Base-by-base conservation (phyloP, 2,888 invertebrate genomes). In the Tetramorium bicarinatum region DNA sequence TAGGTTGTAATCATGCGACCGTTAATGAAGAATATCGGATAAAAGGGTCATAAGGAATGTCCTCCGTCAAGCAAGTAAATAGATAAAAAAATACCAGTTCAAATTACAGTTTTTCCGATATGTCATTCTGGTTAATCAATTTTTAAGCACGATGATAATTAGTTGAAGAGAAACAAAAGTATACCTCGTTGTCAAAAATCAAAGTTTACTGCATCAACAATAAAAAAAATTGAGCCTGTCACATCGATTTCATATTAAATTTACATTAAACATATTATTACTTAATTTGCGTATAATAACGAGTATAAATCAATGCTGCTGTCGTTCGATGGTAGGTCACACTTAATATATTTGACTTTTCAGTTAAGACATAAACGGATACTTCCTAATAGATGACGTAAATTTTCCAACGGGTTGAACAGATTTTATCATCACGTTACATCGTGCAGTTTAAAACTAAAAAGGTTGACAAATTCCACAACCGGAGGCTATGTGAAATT, bases 331-430 rank as follows among this genome's bases (percentile, higher is more conserved):
- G 13, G 7, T 52, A 62, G 71, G 47, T 83, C 64, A 61, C 21
- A 72, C 82, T 74, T 85, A 34, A 34, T 64, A 34, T 80, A 82
- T 87, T 79, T 80, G 1, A 66, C 9, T 18, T 11, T 72, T 54
- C 11, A 54, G 15, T 54, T 49, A 64, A 21, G 83, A 61, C 66
- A 49, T 80, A 87, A 84, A 61, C 54, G 74, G 71, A 25, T 67
- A 75, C 75, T 18, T 41, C 52, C 49, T 87, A 87, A 89, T 87
- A 41, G 56, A 13, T 38, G 64, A 72, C 69, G 84, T 81, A 87
- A 87, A 89, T 89, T 81, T 83, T 59, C 21, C 9, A 34, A 54
- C 61, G 77, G 71, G 59, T 44, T 49, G 44, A 86, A 80, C 85
- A 62, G 83, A 66, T 84, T 59, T 59, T 47, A 76, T 34, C 44